Evolutionary conservation across 23 tunicate genomes (phyloP), one percentile per base, ranked within the genome.

Genomic region (Aplidium turbinatum): DNA sequence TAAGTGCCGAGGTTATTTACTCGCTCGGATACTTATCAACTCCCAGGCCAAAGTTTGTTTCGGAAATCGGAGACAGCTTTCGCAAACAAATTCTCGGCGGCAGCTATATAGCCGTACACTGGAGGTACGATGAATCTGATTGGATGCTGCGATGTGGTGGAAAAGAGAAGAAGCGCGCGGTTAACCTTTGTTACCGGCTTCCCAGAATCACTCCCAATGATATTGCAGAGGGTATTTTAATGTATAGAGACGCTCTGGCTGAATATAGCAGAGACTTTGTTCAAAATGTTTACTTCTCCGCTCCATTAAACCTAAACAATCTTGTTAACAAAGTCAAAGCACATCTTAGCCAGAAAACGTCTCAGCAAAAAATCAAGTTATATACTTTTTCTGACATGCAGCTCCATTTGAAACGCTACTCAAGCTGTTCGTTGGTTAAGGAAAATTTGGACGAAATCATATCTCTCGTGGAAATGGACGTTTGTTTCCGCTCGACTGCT

Each of bases 381-480:
- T 61, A 2, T 28, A 77, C 68, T 18, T 62, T 25, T 60, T 3
- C 33, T 30, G 72, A 77, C 42, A 35, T 47, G 25, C 23, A 62
- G 34, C 18, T 30, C 25, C 71, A 60, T 62, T 39, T 77, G 51
- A 32, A 64, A 31, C 38, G 62, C 16, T 62, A 57, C 29, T 27
- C 23, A 20, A 55, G 47, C 60, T 77, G 82, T 51, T 31, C 46
- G 31, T 27, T 60, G 29, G 52, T 77, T 9, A 22, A 6, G 67
- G 33, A 31, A 27, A 22, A 77, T 57, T 60, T 50, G 29, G 76
- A 83, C 18, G 89, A 83, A 35, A 39, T 83, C 42, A 28, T 83
- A 31, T 83, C 89, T 20, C 78, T 35, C 18, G 42, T 83, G 53
- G 89, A 83, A 67, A 83, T 83, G 89, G 77, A 83, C 11, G 38